Evolutionary conservation across 2,797 vertebrate species (phyloP).

Genomic region (Bovichtus diacanthus): DNA sequence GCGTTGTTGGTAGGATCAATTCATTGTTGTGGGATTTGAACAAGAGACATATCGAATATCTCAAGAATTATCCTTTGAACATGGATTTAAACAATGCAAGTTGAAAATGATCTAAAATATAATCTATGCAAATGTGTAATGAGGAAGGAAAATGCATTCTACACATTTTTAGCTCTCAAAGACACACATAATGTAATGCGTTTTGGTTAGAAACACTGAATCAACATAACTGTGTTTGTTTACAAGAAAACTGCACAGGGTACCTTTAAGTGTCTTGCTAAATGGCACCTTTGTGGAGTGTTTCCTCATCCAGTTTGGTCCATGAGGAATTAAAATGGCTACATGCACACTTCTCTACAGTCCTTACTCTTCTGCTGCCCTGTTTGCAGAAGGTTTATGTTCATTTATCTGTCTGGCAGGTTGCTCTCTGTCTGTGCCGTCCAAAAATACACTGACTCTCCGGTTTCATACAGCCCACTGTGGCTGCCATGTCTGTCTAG

Average conservation of each 20-base stretch:
- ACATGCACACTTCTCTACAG: neutral
- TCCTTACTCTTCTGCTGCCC: conserved; percentile 12
- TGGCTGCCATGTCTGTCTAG: conserved; percentile 30
- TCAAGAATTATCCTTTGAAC: neutral
- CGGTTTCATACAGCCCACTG: conserved; percentile 9
- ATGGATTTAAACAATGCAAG: neutral
- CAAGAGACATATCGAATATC: neutral
- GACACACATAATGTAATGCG: neutral
- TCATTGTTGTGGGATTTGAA: neutral
- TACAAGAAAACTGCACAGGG: neutral
- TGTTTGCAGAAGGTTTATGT: conserved; percentile 23
- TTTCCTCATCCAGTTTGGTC: conserved; percentile 29
- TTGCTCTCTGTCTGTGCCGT: conserved; percentile 11
- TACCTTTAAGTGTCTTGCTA: neutral
- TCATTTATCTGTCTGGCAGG: conserved; percentile 31
- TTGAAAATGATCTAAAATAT: neutral
- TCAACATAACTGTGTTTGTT: conserved; percentile 10
- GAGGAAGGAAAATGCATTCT: neutral
- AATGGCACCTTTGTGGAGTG: neutral
- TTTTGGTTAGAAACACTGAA: neutral
- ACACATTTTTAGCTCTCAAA: neutral
- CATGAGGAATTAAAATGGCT: conserved; percentile 34
- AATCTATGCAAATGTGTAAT: neutral
- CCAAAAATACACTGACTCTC: conserved; percentile 29
- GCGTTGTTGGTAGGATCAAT: neutral